Base-by-base conservation (phyloP, 2,888 invertebrate species). In the Andrena minutula region DNA sequence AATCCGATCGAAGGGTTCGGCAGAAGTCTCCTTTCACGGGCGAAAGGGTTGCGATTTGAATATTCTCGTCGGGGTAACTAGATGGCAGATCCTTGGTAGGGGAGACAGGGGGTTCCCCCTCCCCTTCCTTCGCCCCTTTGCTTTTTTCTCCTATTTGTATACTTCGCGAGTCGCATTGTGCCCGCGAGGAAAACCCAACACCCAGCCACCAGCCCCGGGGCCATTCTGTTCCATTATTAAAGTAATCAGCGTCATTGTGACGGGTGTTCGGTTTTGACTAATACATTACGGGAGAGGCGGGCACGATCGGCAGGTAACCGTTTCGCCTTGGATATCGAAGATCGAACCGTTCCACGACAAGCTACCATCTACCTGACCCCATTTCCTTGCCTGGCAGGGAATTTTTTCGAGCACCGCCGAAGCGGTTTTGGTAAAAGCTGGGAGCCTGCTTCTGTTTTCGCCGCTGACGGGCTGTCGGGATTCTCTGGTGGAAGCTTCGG, bases 1-100 rank as follows among this genome's bases (percentile, higher is more conserved):
- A 94, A 93, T 93, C 90, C 91, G 90, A 94, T 94, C 93, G 94
- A 94, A 94, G 93, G 93, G 93, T 92, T 86, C 87, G 89, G 89
- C 89, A 89, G 89, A 89, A 88, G 89, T 91, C 91, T 88, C 89
- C 87, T 91, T 91, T 91, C 91, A 90, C 89, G 85, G 82, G 63
- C 89, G 88, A 85, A 86, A 93, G 93, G 93, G 93, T 93, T 93
- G 91, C 92, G 90, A 93, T 94, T 94, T 93, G 93, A 94, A 94
- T 94, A 94, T 94, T 93, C 92, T 92, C 92, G 89, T 90, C 86
- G 91, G 92, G 92, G 91, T 92, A 93, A 93, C 92, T 93, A 93
- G 86, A 49, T 92, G 79, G 73, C 47, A 49, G 93, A 93, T 93
- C 93, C 93, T 80, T 92, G 91, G 92, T 56, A 65, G 72, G 82